Conservation (phyloP, 2,888 invertebrate genomes). For the Leucoma salicis region DNA sequence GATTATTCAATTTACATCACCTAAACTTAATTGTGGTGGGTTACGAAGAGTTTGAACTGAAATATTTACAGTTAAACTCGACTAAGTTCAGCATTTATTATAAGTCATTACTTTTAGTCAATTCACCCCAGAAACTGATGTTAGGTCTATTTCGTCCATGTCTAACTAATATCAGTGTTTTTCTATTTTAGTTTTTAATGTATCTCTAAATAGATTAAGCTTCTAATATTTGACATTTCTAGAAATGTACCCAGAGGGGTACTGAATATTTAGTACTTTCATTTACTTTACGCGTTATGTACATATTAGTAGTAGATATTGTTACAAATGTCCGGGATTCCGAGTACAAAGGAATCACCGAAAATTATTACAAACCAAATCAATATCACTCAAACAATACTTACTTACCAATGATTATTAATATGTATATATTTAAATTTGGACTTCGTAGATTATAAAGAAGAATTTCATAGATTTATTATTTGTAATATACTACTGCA, state of each 20-base stretch:
- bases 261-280: conserved; percentile 36
- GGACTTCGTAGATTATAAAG: not conserved
- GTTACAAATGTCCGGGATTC: conserved; percentile 44
- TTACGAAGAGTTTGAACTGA: conserved; percentile 12
- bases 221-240: conserved; percentile 31
- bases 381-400: conserved; percentile 28
- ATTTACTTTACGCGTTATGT: conserved; percentile 56
- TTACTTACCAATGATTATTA: conserved; percentile 8
- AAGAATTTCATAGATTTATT: not conserved
- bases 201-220: conserved; percentile 39
- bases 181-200: conserved; percentile 41
- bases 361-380: conserved; percentile 34
- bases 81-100: conserved; percentile 37
- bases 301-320: conserved; percentile 70
- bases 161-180: conserved; percentile 37
- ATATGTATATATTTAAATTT: not conserved
- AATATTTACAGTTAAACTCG: conserved; percentile 11
- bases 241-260: conserved; percentile 30
- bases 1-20: conserved; percentile 8
- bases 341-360: conserved; percentile 19
- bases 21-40: conserved; percentile 3
- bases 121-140: conserved; percentile 64
- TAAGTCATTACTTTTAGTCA: conserved; percentile 70
- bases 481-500: not conserved
- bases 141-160: conserved; percentile 37